Evolutionary conservation across 2,113 vertebrate genomes (phyloP).

Genomic region (Crotalus viridis): DNA sequence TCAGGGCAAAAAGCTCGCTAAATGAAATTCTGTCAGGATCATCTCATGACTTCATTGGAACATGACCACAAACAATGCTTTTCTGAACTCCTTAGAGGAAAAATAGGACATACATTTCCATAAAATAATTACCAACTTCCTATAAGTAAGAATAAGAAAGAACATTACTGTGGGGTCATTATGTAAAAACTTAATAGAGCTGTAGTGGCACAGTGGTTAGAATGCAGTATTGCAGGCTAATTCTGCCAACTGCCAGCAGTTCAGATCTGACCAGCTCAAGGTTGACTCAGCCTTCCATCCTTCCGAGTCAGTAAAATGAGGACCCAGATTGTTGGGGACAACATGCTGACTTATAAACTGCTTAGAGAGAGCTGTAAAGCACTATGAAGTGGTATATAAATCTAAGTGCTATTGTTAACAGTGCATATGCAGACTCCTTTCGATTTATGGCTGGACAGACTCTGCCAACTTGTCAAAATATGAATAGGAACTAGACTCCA

Average conservation of each 20-base stretch:
- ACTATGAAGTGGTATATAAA: background rate
- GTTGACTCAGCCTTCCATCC: background rate
- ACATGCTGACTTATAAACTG: background rate
- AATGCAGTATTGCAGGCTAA: background rate
- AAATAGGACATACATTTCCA: background rate
- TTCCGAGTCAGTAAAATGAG: background rate
- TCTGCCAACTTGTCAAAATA: background rate
- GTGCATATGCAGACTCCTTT: background rate
- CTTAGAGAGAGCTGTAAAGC: background rate
- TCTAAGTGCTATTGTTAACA: background rate
- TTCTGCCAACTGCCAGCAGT: background rate
- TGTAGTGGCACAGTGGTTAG: background rate
- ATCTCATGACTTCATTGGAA: background rate
- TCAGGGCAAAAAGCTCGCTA: background rate
- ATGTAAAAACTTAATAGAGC: background rate
- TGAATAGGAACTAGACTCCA: background rate
- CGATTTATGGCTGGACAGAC: background rate
- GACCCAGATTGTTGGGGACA: background rate
- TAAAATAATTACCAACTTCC: slow-evolving; percentile 22
- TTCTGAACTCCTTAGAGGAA: background rate
- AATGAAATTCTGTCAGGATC: background rate
- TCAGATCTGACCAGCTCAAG: background rate
- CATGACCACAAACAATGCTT: background rate
- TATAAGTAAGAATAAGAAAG: background rate
- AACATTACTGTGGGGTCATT: background rate